Percentiles rank a stretch among this genome's conserved stretches.
Conservation (phyloP, 2,797 vertebrate genomes). For the Anableps anableps region DNA sequence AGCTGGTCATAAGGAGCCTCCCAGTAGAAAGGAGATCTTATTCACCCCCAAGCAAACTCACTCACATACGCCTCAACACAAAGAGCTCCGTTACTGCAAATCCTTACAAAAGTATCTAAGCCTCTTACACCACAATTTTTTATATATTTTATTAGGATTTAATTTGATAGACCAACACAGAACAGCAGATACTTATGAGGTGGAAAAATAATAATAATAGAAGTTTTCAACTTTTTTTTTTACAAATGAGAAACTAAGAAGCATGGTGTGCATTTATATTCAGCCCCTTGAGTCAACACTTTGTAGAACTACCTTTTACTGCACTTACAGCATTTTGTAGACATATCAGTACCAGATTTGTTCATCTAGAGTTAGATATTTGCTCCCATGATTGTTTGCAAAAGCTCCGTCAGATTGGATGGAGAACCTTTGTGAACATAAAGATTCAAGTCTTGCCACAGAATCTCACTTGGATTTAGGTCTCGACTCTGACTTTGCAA, state of each 20-base stretch:
- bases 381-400: background rate
- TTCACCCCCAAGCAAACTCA: conserved; percentile 25
- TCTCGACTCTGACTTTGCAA: background rate
- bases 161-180: background rate
- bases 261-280: background rate
- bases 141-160: background rate
- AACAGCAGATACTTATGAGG: too few species aligned
- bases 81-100: conserved; percentile 4
- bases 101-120: background rate
- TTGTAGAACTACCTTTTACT: too few species aligned
- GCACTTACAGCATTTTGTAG: background rate
- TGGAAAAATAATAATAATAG: too few species aligned
- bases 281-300: background rate
- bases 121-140: background rate
- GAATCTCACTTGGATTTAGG: background rate
- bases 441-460: background rate
- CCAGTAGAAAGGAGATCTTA: conserved; percentile 44
- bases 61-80: conserved; percentile 22
- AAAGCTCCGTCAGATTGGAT: background rate
- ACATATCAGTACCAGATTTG: background rate
- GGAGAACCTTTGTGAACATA: background rate
- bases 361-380: background rate
- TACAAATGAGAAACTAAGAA: background rate
- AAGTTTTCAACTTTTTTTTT: background rate
- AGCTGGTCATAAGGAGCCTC: conserved; percentile 58